These are phyloP conservation scores for Tholera decimalis DNA, from an alignment of 2,888 invertebrate species.

Conservation along the genomic window DNA sequence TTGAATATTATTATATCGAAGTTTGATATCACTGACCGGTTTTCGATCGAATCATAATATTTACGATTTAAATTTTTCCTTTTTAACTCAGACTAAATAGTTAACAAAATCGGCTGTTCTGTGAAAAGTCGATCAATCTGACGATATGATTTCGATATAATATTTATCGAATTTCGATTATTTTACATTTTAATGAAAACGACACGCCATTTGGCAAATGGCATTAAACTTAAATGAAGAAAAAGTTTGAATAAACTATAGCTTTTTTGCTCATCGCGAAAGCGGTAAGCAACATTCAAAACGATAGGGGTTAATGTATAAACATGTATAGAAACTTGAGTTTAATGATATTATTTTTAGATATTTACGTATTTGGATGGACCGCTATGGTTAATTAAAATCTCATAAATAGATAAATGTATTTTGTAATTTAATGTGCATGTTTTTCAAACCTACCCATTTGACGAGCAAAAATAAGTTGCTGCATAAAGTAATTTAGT, in stretches of 20 bases:
- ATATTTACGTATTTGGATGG: constrained; percentile 56
- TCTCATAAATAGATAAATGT: constrained; percentile 11
- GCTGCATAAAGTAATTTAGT: constrained; percentile 12
- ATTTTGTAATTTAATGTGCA: constrained; percentile 17
- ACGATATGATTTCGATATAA: constrained; percentile 46
- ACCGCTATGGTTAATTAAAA: constrained; percentile 20
- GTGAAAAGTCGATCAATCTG: constrained; percentile 40
- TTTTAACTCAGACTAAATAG: constrained; percentile 32
- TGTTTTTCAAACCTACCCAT: constrained; percentile 26
- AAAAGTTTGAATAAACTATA: constrained; percentile 43
- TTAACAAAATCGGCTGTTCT: constrained; percentile 27
- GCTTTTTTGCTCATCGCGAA: constrained; percentile 17
- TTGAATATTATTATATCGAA: constrained; percentile 40
- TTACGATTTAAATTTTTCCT: constrained; percentile 34
- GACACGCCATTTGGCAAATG: constrained; percentile 57
- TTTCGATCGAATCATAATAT: constrained; percentile 23
- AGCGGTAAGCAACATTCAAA: constrained; percentile 31
- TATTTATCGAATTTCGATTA: constrained; percentile 51
- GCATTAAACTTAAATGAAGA: constrained; percentile 39
- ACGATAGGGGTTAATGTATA: constrained; percentile 59
- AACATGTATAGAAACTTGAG: constrained; percentile 64
- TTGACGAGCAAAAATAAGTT: constrained; percentile 5
- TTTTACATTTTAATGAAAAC: constrained; percentile 47
- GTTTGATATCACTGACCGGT: constrained; percentile 25
- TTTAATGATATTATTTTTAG: constrained; percentile 61